Conservation (phyloP, 2,888 invertebrate species). For the Silvanus unidentatus region DNA sequence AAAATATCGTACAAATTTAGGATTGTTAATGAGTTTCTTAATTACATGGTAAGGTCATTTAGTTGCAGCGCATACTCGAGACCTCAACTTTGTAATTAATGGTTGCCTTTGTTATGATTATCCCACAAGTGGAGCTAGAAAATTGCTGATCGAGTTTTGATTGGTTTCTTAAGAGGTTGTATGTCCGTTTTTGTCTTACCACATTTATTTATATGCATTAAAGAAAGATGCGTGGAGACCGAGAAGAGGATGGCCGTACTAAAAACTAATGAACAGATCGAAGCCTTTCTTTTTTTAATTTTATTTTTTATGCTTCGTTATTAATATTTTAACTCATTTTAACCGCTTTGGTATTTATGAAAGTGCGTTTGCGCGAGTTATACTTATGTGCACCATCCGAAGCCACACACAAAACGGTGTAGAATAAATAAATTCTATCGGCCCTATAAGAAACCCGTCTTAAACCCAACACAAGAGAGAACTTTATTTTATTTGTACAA, state of each 20-base stretch:
- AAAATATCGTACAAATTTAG: constrained; percentile 25
- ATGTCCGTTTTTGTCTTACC: constrained; percentile 1
- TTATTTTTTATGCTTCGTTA: constrained; percentile 36
- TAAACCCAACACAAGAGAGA: neutral
- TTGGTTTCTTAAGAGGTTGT: constrained; percentile 36
- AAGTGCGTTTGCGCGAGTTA: constrained; percentile 12
- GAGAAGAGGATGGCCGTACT: constrained; percentile 23
- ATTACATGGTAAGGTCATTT: constrained; percentile 39
- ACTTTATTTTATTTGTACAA: constrained; percentile 22
- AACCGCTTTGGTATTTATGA: constrained; percentile 8
- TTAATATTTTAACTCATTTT: constrained; percentile 40
- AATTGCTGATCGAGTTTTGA: constrained; percentile 43
- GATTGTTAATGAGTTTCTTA: constrained; percentile 41
- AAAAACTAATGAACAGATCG: constrained; percentile 40
- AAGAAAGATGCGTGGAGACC: constrained; percentile 12
- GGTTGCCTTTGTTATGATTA: constrained; percentile 44
- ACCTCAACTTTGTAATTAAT: constrained; percentile 42
- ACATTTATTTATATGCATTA: constrained; percentile 4
- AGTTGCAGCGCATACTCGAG: constrained; percentile 33
- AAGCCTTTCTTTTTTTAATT: constrained; percentile 35
- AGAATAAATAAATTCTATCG: too few species aligned
- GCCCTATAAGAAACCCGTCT: too few species aligned
- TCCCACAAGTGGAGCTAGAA: constrained; percentile 42
- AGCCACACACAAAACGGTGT: too few species aligned
- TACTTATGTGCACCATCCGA: constrained; percentile 15